Conservation (phyloP, 1,140 invertebrate genomes). For the Ceratitis capitata region DNA sequence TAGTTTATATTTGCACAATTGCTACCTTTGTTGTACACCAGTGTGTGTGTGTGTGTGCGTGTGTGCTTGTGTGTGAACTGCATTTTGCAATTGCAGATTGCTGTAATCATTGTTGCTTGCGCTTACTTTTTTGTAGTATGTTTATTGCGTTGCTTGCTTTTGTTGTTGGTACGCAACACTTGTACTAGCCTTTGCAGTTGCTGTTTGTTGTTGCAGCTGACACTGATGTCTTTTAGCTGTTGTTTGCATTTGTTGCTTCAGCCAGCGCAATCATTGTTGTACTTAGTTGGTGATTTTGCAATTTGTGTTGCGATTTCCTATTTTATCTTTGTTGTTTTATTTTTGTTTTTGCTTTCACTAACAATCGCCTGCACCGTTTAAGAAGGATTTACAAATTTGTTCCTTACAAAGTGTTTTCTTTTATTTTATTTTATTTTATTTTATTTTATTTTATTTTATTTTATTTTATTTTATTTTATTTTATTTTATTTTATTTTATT, state of each 20-base stretch:
- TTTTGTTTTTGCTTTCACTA: background rate
- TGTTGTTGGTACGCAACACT: slow-evolving; percentile 8
- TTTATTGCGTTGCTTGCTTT: background rate
- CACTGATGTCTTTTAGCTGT: background rate
- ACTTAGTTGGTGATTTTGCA: slow-evolving; percentile 35
- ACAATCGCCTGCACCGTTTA: too few species aligned
- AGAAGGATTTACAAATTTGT: too few species aligned
- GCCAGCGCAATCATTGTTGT: slow-evolving; percentile 36
- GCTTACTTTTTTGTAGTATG: background rate
- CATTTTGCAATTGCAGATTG: slow-evolving; percentile 29
- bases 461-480: too few species aligned
- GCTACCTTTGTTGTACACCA: slow-evolving; percentile 23
- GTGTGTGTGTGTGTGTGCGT: background rate
- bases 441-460: too few species aligned
- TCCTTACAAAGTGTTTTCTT: too few species aligned
- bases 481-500: too few species aligned
- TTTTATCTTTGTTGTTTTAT: background rate
- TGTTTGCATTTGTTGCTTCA: slow-evolving; percentile 29
- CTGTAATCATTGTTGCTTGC: slow-evolving; percentile 26
- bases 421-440: too few species aligned
- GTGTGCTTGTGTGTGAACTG: background rate
- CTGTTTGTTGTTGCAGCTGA: background rate
- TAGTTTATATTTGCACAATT: slow-evolving; percentile 1
- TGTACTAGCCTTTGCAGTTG: background rate
- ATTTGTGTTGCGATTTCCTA: slow-evolving; percentile 34